phyloP scores from a whole-genome alignment of 2,888 invertebrate genomes.

The Cyclophora albipunctata region DNA sequence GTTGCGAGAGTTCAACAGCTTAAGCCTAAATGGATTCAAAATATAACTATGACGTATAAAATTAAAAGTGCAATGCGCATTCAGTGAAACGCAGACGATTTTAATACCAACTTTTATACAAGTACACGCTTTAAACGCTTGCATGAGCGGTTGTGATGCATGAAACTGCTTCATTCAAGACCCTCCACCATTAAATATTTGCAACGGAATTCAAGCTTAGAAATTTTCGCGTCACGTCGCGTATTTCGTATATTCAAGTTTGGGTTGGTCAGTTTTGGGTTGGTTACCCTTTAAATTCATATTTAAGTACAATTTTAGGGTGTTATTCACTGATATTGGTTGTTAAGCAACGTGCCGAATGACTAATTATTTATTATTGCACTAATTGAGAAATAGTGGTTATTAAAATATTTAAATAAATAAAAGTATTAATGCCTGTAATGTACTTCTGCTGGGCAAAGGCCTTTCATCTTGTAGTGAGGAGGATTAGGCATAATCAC shows the following conservation, averaged over 20 bases:
- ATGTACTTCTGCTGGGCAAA: no score
- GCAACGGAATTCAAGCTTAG: constrained; percentile 19
- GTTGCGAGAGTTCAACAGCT: constrained; percentile 1
- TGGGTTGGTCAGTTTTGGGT: no score
- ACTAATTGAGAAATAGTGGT: no score
- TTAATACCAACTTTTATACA: constrained; percentile 33
- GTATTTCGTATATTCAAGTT: neutral
- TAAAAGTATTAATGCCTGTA: no score
- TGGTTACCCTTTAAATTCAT: no score
- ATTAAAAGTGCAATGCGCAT: constrained; percentile 3
- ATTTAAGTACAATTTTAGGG: no score
- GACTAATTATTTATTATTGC: no score
- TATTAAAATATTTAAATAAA: no score
- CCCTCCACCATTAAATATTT: constrained; percentile 21
- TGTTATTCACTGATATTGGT: no score
- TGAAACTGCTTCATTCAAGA: constrained; percentile 27
- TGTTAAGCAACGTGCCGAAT: no score
- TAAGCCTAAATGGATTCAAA: constrained; percentile 17
- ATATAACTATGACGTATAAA: neutral
- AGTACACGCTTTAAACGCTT: constrained; percentile 20
- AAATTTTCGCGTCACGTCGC: constrained; percentile 4
- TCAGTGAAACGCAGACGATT: constrained; percentile 18
- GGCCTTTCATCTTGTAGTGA: no score
- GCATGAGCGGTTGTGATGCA: constrained; percentile 26
- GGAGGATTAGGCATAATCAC: no score